phyloP scores from a whole-genome alignment of 2,113 vertebrate genomes.

The Ancistrus triradiatus region DNA sequence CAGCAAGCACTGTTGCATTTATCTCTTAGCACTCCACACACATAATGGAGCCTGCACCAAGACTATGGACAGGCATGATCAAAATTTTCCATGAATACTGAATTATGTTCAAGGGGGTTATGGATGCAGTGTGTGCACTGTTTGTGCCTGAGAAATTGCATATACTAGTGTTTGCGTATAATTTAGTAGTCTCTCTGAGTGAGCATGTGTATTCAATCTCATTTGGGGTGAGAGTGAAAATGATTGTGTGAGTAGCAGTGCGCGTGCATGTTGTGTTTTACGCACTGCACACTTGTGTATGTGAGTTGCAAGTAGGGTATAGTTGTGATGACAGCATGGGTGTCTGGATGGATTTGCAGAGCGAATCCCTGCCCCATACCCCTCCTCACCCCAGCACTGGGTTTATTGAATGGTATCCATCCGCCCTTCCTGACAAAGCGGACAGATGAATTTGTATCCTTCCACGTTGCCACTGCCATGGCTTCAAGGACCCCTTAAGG shows the following conservation, averaged over 20 bases:
- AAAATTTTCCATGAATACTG: conserved; percentile 50
- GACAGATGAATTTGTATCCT: conserved; percentile 73
- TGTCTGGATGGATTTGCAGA: conserved; percentile 67
- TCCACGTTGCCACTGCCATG: conserved; percentile 61
- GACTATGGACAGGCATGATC: conserved; percentile 43
- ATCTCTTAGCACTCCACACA: conserved; percentile 48
- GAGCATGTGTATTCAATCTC: conserved; percentile 40
- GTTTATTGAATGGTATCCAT: conserved; percentile 76
- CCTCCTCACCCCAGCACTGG: conserved; percentile 59
- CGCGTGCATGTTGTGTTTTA: conserved; percentile 27
- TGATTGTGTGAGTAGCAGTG: conserved; percentile 25
- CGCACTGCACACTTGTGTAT: conserved; percentile 9
- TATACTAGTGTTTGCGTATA: conserved; percentile 44
- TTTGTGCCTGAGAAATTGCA: conserved; percentile 37
- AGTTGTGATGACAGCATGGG: conserved; percentile 74
- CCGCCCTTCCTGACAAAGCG: conserved; percentile 64
- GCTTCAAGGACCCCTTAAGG: conserved; percentile 74
- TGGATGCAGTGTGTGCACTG: conserved; percentile 36
- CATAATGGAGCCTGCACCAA: conserved; percentile 39
- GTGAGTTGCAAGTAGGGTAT: conserved; percentile 48
- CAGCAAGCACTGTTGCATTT: conserved; percentile 31
- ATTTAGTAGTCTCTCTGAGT: conserved; percentile 44
- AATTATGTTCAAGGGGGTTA: conserved; percentile 50
- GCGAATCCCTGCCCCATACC: no score
- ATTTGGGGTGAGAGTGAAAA: conserved; percentile 26